Percentiles rank a stretch among this genome's conserved stretches.
Evolutionary conservation across 2,797 vertebrate genomes (phyloP).

Genomic region (Lateolabrax maculatus): DNA sequence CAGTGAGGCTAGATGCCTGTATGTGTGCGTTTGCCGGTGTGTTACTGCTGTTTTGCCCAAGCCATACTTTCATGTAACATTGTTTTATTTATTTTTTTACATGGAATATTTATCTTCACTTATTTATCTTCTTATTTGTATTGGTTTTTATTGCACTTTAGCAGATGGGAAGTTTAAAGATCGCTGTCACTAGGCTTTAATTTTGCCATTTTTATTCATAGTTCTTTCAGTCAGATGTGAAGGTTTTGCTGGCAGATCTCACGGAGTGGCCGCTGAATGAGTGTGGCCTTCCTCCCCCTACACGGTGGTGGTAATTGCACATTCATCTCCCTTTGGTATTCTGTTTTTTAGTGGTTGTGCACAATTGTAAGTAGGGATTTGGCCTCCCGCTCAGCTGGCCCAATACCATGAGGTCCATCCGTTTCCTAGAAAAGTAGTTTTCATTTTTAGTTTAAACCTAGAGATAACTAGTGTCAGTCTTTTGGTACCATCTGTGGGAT

Average conservation of each 20-base stretch:
- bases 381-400: not conserved
- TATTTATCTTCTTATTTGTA: no score
- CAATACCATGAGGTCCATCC: not conserved
- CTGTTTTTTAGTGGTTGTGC: not conserved
- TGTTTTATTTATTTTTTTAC: not conserved
- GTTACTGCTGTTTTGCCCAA: not conserved
- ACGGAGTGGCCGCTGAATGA: not conserved
- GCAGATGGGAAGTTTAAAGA: not conserved
- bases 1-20: conserved; percentile 8
- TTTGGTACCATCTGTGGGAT: no score
- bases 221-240: not conserved
- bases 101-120: not conserved
- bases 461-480: not conserved
- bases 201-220: not conserved
- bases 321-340: not conserved
- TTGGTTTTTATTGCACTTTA: not conserved
- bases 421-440: not conserved
- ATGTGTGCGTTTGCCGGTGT: conserved; percentile 1
- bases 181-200: not conserved
- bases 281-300: not conserved
- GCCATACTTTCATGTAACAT: not conserved
- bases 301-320: not conserved
- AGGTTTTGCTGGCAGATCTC: not conserved
- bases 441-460: not conserved
- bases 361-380: not conserved